Evolutionary conservation across 2,113 vertebrate species (phyloP).

Genomic region (Brachypodius melanocephalos): DNA sequence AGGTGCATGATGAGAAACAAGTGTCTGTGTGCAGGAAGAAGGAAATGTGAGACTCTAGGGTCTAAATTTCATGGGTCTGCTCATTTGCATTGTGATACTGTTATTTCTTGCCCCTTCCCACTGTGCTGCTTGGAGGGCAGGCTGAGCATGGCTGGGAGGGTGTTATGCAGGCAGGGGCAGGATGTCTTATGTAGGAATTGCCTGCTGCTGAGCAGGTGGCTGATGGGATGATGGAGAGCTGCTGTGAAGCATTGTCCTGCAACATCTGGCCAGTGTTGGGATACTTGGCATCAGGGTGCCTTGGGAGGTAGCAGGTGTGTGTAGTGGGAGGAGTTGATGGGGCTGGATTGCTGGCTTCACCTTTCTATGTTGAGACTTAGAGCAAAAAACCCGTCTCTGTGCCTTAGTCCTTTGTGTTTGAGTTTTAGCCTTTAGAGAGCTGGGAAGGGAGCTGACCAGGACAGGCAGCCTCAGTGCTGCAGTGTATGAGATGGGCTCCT

Average conservation of each 20-base stretch:
- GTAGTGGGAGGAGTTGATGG: background rate
- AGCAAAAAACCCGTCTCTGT: background rate
- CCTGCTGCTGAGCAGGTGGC: background rate
- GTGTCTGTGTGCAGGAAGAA: background rate
- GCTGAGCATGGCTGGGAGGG: background rate
- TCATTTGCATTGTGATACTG: background rate
- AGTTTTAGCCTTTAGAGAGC: background rate
- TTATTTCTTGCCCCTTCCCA: background rate
- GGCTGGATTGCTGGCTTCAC: background rate
- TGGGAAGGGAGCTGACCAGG: background rate
- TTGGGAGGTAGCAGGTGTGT: background rate
- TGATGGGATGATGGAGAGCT: fast-evolving
- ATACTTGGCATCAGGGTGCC: background rate
- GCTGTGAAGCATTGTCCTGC: background rate
- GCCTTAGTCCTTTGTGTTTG: background rate
- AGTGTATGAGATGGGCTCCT: background rate
- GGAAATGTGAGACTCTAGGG: background rate
- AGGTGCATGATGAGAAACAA: background rate
- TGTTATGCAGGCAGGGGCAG: background rate
- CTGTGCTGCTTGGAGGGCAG: background rate
- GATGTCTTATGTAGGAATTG: fast-evolving
- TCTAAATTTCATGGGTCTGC: background rate
- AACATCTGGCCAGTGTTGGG: background rate
- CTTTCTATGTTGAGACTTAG: background rate
- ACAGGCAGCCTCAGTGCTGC: background rate